phyloP scores from a whole-genome alignment of 2,113 vertebrate species.

The Cyprinodon brontotheroides region DNA sequence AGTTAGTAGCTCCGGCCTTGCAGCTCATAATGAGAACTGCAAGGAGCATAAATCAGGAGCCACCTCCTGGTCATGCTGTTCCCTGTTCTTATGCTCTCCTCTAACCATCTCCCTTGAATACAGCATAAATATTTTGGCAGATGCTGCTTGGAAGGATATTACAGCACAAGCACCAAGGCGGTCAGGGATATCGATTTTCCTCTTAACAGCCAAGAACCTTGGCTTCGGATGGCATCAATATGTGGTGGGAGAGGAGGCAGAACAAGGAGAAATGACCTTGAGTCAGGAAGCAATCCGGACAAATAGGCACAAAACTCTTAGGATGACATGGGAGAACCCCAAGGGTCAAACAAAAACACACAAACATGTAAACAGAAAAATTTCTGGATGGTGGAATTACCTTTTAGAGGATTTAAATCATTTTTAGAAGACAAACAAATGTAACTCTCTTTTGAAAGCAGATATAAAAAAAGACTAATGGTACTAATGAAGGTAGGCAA shows the following conservation, averaged over 20 bases:
- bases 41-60: constrained; percentile 33
- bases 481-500: background rate
- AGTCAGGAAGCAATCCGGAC: constrained; percentile 52
- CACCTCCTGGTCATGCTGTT: constrained; percentile 7
- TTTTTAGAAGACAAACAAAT: too few relatives aligned
- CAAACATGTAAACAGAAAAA: background rate
- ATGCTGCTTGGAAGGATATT: constrained; percentile 67
- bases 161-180: constrained; percentile 54
- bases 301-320: constrained; percentile 51
- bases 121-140: constrained; percentile 75
- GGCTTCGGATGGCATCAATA: constrained; percentile 55
- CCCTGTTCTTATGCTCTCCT: constrained; percentile 29
- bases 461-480: background rate
- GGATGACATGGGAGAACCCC: constrained; percentile 19
- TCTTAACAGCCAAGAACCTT: constrained; percentile 61
- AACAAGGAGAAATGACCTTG: constrained; percentile 67
- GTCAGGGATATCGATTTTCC: constrained; percentile 69
- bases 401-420: too few relatives aligned
- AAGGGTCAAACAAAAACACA: constrained; percentile 7
- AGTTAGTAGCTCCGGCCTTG: background rate
- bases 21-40: constrained; percentile 21
- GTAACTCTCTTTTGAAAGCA: too few relatives aligned
- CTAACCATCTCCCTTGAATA: constrained; percentile 53
- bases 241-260: constrained; percentile 30
- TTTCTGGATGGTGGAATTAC: too few relatives aligned